Evolutionary conservation across 2,797 vertebrate genomes (phyloP), one percentile per base, ranked within the genome.

Genomic region (Poecilia wingei): DNA sequence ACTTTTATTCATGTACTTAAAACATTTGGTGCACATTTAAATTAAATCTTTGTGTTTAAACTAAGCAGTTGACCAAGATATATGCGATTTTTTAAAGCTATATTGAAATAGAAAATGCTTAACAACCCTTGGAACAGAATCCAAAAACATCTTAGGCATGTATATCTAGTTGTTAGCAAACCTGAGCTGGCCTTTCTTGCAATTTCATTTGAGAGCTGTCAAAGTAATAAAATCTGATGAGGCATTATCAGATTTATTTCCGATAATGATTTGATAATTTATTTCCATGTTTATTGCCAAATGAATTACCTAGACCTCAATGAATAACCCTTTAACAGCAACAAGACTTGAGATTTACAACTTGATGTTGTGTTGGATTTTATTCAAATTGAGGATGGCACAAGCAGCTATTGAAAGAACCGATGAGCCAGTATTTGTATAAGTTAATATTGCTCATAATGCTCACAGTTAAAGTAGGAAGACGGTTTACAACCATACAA

Each of bases 371-470:
- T 4, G 13, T 70, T 88, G 77, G 20, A 53, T 64, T 51, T 78
- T 79, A 76, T 69, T 79, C 9, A 68, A 79, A 72, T 53, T 55
- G 69, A 81, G 12, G 83, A 89, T 87, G 82, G 80, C 72, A 86
- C 49, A 10, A 85, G 79, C 53, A 81, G 79, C 82, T 86, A 69
- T 36, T 72, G 78, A 85, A 70, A 78, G 61, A 90, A 83, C 75
- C 6, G 45, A 83, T 70, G 68, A 70, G 68, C 68, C 41, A 16
- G 39, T 69, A 43, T 89, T 83, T 83, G 55, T 86, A 91, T 91
- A 88, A 87, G 84, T 91, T 91, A 89, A 88, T 94, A 92, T 93
- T 93, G 91, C 92, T 93, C 76, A 79, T 88, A 79, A 89, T 90
- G 84, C 64, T 89, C 86, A 91, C 79, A 64, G 68, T 86, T 78